phyloP scores from a whole-genome alignment of 2,888 invertebrate species.

The Zaprionus lineosus region DNA sequence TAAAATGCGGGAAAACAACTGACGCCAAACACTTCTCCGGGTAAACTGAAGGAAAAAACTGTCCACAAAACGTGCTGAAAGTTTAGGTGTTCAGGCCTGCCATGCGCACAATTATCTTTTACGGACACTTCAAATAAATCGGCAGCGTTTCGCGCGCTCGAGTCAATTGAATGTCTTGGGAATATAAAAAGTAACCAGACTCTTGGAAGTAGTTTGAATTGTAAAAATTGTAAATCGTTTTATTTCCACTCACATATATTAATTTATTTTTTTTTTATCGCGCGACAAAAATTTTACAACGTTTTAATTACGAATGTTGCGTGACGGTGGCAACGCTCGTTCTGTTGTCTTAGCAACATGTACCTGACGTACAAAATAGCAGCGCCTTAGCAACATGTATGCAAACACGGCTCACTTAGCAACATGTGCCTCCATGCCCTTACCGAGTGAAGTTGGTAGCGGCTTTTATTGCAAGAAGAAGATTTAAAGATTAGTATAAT shows the following conservation, averaged over 20 bases:
- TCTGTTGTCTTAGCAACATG: not conserved
- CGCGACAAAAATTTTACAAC: not conserved
- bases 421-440: conserved; percentile 24
- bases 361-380: not conserved
- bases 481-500: conserved; percentile 39
- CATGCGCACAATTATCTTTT: too few relatives aligned
- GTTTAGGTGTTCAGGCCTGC: conserved; percentile 31
- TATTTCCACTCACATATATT: too few relatives aligned
- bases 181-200: too few relatives aligned
- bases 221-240: too few relatives aligned
- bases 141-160: too few relatives aligned
- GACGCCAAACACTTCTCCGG: conserved; percentile 46
- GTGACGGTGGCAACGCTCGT: conserved; percentile 27
- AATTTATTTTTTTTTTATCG: too few relatives aligned
- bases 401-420: conserved; percentile 12
- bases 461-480: conserved; percentile 36
- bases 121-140: too few relatives aligned
- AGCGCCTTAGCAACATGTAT: too few relatives aligned
- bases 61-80: conserved; percentile 2
- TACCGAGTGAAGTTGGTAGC: conserved; percentile 49
- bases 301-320: not conserved
- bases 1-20: conserved; percentile 32
- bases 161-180: too few relatives aligned
- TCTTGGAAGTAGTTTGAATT: too few relatives aligned
- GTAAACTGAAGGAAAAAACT: conserved; percentile 47